Percentiles rank a stretch among this genome's conserved stretches.
Evolutionary conservation across 2,113 vertebrate species (phyloP).

Genomic region (Gasterosteus aculeatus): DNA sequence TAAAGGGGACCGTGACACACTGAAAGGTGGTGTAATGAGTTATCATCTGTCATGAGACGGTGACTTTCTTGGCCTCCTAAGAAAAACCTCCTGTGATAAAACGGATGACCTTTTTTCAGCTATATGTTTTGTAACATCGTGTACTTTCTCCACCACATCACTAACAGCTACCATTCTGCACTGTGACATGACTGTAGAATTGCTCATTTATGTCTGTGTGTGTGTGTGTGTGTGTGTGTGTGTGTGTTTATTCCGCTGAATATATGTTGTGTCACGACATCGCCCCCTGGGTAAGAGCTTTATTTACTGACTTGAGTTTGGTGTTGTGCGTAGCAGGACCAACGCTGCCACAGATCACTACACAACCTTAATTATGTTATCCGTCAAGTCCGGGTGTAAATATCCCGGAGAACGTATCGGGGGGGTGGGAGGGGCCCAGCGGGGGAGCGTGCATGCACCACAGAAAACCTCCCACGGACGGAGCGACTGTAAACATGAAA

Average conservation of each 20-base stretch:
- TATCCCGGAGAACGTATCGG: slow-evolving; percentile 65
- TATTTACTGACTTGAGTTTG: slow-evolving; percentile 64
- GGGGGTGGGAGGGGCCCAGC: slow-evolving; percentile 21
- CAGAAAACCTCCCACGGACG: slow-evolving; percentile 1
- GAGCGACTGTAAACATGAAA: too few relatives aligned
- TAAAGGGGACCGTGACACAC: background rate
- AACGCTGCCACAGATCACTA: slow-evolving; percentile 67
- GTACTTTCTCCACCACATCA: slow-evolving; percentile 6
- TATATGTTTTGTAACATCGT: background rate
- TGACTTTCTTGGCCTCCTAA: background rate
- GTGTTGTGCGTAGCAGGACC: slow-evolving; percentile 52
- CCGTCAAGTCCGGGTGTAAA: slow-evolving; percentile 75
- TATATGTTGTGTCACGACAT: slow-evolving; percentile 62
- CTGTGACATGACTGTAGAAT: slow-evolving; percentile 47
- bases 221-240: slow-evolving; percentile 10
- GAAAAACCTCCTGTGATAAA: slow-evolving; percentile 1
- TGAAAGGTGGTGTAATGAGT: slow-evolving; percentile 8
- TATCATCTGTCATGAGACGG: slow-evolving; percentile 15
- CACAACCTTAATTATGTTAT: slow-evolving; percentile 77
- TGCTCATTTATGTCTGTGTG: slow-evolving; percentile 37
- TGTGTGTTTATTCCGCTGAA: slow-evolving; percentile 30
- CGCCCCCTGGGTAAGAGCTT: slow-evolving; percentile 54
- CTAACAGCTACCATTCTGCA: slow-evolving; percentile 29
- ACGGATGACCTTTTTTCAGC: slow-evolving; percentile 17
- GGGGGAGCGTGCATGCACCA: slow-evolving; percentile 41